phyloP scores from a whole-genome alignment of 2,113 vertebrate genomes.

The Bettongia penicillata region DNA sequence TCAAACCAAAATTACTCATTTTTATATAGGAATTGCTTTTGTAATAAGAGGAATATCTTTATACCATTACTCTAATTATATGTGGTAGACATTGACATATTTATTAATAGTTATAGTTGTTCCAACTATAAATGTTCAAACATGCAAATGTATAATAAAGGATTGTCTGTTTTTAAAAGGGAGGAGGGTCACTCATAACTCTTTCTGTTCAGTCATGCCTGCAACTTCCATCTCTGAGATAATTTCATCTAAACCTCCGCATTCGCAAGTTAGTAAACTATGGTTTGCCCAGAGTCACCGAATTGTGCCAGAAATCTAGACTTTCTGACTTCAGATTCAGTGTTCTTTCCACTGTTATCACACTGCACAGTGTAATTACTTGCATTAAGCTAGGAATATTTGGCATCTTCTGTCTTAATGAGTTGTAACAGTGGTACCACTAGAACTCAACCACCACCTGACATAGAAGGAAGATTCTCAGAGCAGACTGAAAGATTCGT shows the following conservation, averaged over 20 bases:
- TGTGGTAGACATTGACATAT: background rate
- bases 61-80: background rate
- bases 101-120: background rate
- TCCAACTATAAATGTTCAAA: background rate
- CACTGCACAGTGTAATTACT: background rate
- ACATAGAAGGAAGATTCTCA: background rate
- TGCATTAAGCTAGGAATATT: slow-evolving; percentile 14
- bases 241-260: background rate
- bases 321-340: background rate
- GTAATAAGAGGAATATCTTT: background rate
- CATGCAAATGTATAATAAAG: background rate
- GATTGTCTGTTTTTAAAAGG: background rate
- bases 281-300: background rate
- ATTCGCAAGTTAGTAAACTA: background rate
- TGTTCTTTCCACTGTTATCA: background rate
- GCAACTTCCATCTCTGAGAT: background rate
- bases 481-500: background rate
- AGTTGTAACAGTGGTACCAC: slow-evolving; percentile 8
- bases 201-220: background rate
- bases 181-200: background rate
- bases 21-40: slow-evolving; percentile 66
- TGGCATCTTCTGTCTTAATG: background rate
- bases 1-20: slow-evolving; percentile 72
- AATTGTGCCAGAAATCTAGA: background rate
- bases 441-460: background rate